Evolutionary conservation across 2,888 invertebrate species (phyloP).

Genomic region (Dysmachus trigonus): DNA sequence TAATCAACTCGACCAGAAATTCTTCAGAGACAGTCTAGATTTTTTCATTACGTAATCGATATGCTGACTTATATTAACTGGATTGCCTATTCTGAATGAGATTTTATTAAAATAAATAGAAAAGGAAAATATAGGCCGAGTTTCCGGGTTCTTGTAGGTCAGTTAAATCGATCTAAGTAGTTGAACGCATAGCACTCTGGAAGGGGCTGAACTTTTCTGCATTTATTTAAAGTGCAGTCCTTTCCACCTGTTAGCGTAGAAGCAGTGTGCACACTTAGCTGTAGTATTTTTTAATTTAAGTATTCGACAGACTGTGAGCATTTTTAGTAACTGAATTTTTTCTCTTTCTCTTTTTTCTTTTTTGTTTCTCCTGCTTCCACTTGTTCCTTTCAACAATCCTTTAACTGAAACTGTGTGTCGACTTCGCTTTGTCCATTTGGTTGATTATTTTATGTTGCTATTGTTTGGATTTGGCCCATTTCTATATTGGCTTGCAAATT

Average conservation of each 20-base stretch:
- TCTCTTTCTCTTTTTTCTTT: slow-evolving; percentile 47
- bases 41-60: not conserved
- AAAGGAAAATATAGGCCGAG: not conserved
- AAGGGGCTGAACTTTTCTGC: not conserved
- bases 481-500: slow-evolving; percentile 40
- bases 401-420: slow-evolving; percentile 39
- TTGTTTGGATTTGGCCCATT: not conserved
- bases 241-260: not conserved
- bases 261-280: not conserved
- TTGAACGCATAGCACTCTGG: not conserved
- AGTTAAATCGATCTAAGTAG: not conserved
- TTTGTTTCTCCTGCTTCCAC: slow-evolving; percentile 48
- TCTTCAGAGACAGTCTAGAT: not conserved
- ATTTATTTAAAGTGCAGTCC: not conserved
- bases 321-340: slow-evolving; percentile 46
- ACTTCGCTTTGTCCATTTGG: slow-evolving; percentile 44
- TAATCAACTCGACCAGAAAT: not conserved
- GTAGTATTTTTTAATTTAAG: slow-evolving; percentile 28
- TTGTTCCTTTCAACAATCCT: slow-evolving; percentile 32
- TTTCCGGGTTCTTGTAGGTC: not conserved
- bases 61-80: not conserved
- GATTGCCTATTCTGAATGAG: not conserved
- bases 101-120: not conserved
- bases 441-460: slow-evolving; percentile 44
- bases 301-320: slow-evolving; percentile 35